A percentile compares a stretch with the other conserved stretches of the same genome.
Conservation (phyloP, 2,888 invertebrate genomes). For the Stegophylla sp. region DNA sequence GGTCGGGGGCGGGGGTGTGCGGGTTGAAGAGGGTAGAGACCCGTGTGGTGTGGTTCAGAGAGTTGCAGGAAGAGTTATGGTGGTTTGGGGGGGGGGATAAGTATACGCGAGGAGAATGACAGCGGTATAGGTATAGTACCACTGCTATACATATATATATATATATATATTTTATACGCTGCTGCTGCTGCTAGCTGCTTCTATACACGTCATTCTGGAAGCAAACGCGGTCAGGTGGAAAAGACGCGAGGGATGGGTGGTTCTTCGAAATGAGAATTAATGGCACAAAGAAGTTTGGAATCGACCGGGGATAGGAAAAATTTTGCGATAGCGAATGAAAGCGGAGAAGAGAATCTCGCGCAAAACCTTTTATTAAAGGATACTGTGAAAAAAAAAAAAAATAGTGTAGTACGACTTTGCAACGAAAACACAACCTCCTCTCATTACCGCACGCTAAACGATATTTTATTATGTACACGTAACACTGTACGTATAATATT, state of each 20-base stretch:
- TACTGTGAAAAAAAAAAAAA: not conserved
- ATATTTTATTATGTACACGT: too few species aligned
- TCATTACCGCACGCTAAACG: too few species aligned
- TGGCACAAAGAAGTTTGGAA: slow-evolving; percentile 57
- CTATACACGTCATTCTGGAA: slow-evolving; percentile 41
- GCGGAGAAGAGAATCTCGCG: not conserved
- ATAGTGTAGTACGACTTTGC: not conserved
- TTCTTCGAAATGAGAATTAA: slow-evolving; percentile 55
- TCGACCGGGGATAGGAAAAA: slow-evolving; percentile 48
- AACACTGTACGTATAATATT: too few species aligned
- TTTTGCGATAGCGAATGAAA: slow-evolving; percentile 21
- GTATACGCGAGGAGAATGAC: not conserved
- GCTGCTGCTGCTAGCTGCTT: not conserved
- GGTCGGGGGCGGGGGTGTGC: not conserved
- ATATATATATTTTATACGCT: not conserved
- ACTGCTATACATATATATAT: not conserved
- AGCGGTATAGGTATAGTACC: not conserved
- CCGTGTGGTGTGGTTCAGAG: not conserved
- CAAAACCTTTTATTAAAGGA: slow-evolving; percentile 12
- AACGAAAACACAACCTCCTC: not conserved
- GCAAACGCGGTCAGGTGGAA: slow-evolving; percentile 49
- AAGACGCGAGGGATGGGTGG: not conserved
- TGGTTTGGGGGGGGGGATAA: too few species aligned
- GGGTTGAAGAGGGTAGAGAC: not conserved
- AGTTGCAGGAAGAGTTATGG: not conserved